These are phyloP conservation scores for Hirudo medicinalis DNA, from an alignment of 1,140 invertebrate species.

Conservation along the genomic window DNA sequence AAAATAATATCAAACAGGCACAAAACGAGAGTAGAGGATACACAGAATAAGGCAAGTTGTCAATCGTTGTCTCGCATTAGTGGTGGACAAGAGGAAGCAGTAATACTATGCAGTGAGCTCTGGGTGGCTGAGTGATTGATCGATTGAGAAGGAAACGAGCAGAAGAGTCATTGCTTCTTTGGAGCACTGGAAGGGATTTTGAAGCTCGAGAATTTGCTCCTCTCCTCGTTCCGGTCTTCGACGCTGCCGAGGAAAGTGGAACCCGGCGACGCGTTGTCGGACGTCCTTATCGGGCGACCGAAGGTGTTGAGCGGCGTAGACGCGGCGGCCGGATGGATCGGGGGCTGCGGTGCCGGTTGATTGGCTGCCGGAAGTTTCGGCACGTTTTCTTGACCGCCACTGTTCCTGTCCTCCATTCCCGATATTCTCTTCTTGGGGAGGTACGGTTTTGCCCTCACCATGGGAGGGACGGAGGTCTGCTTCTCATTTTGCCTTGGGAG, in stretches of 20 bases:
- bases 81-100: too few relatives aligned
- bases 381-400: not conserved
- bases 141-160: not conserved
- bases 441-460: not conserved
- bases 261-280: not conserved
- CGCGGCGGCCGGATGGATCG: too few relatives aligned
- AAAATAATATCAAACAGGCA: too few relatives aligned
- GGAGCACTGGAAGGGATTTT: not conserved
- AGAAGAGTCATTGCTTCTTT: not conserved
- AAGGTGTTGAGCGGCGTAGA: not conserved
- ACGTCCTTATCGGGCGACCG: not conserved
- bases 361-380: not conserved
- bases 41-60: too few relatives aligned
- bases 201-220: not conserved
- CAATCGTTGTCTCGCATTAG: too few relatives aligned
- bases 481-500: not conserved
- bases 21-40: too few relatives aligned
- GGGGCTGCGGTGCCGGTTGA: too few relatives aligned
- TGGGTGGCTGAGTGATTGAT: not conserved
- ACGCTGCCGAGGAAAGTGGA: not conserved
- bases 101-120: too few relatives aligned
- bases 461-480: not conserved
- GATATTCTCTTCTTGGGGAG: conserved; percentile 7
- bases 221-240: not conserved
- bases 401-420: not conserved